These are phyloP conservation scores for Patella ulyssiponensis DNA, from an alignment of 2,888 invertebrate species.

Conservation along the genomic window DNA sequence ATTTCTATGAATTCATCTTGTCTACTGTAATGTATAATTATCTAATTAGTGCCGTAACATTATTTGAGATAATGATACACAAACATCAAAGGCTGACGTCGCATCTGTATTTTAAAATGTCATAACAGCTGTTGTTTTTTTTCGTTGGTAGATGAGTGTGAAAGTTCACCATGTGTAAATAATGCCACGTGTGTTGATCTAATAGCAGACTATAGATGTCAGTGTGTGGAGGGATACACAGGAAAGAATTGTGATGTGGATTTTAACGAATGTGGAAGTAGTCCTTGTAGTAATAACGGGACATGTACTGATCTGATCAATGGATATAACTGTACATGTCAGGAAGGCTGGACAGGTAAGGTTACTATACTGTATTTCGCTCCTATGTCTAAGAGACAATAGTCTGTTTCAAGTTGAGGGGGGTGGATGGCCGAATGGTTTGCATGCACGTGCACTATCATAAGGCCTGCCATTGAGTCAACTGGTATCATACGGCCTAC, in stretches of 20 bases:
- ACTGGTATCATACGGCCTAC: too few species aligned
- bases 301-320: slow-evolving; percentile 82
- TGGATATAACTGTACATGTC: slow-evolving; percentile 76
- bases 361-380: neutral
- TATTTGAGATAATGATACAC: too few species aligned
- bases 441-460: too few species aligned
- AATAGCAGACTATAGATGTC: slow-evolving; percentile 80
- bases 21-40: too few species aligned
- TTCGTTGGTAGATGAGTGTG: slow-evolving; percentile 43
- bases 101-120: too few species aligned
- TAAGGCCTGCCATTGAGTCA: too few species aligned
- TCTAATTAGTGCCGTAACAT: too few species aligned
- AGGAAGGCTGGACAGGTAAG: slow-evolving; percentile 40
- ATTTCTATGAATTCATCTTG: too few species aligned
- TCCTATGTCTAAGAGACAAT: neutral
- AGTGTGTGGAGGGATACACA: slow-evolving; percentile 49
- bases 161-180: slow-evolving; percentile 42
- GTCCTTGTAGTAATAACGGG: slow-evolving; percentile 87
- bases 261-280: slow-evolving; percentile 82
- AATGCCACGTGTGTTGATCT: slow-evolving; percentile 89
- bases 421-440: too few species aligned
- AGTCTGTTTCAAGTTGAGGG: neutral
- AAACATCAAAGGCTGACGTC: too few species aligned
- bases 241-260: slow-evolving; percentile 86
- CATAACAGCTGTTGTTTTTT: too few species aligned